Conservation (phyloP, 2,113 vertebrate genomes). For the Alouatta palliata region DNA sequence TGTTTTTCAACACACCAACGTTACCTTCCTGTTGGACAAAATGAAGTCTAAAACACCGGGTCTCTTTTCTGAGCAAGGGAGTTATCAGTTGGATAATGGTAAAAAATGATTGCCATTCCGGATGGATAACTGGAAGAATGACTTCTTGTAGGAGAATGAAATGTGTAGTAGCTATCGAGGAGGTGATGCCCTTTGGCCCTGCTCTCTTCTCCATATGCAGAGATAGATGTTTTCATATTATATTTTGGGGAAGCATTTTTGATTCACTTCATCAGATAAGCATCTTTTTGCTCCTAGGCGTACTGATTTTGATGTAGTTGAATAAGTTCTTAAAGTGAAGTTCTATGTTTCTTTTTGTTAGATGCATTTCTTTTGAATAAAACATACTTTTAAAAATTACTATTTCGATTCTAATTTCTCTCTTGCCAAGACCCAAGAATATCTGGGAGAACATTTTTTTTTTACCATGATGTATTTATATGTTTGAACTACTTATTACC, state of each 20-base stretch:
- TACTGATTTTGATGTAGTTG: background rate
- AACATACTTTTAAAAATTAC: constrained; percentile 23
- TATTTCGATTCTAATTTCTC: background rate
- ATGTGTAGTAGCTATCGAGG: background rate
- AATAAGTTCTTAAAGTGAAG: constrained; percentile 19
- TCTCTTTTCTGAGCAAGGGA: background rate
- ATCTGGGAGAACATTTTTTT: background rate
- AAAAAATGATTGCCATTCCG: background rate
- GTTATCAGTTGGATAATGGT: background rate
- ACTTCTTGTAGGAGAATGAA: background rate
- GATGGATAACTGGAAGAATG: background rate
- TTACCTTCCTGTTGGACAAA: background rate
- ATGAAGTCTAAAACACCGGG: background rate
- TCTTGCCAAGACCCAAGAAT: background rate
- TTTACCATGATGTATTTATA: background rate
- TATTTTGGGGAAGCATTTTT: background rate
- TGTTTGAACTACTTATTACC: background rate
- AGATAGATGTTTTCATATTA: background rate
- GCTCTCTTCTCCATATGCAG: background rate
- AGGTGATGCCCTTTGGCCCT: background rate
- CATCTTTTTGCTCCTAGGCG: background rate
- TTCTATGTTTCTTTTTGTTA: background rate
- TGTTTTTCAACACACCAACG: background rate
- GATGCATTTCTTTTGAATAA: constrained; percentile 32
- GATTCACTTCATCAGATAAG: background rate